These are phyloP conservation scores for Tenthredo notha DNA, from an alignment of 2,888 invertebrate genomes.

Conservation along the genomic window DNA sequence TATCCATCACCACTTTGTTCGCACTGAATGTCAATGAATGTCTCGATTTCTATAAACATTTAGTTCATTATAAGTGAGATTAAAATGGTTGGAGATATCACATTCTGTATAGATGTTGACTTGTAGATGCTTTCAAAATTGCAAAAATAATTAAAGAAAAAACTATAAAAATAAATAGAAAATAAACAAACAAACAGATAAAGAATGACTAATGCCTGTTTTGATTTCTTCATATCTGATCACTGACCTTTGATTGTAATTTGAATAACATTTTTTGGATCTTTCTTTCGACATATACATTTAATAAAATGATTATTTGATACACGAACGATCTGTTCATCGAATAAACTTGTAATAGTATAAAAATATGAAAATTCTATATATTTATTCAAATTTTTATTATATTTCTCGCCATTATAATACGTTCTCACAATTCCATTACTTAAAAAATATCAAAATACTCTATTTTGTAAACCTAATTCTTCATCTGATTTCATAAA, in stretches of 20 bases:
- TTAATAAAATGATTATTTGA: background rate
- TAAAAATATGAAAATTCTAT: background rate
- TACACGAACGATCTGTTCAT: too few species aligned
- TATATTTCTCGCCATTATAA: background rate
- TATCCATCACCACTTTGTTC: constrained; percentile 22
- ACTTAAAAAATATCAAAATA: constrained; percentile 40
- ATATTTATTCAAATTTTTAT: constrained; percentile 9
- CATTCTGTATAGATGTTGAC: constrained; percentile 40
- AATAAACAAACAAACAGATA: constrained; percentile 17
- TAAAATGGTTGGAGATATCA: constrained; percentile 43
- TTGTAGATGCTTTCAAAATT: constrained; percentile 44
- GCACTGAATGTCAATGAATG: constrained; percentile 2
- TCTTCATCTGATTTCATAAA: constrained; percentile 9
- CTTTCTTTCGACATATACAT: background rate
- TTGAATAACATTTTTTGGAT: background rate
- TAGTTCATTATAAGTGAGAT: constrained; percentile 19
- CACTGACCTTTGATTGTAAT: background rate
- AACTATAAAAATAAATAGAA: background rate
- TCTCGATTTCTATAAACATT: constrained; percentile 20
- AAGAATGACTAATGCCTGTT: background rate
- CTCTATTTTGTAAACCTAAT: background rate
- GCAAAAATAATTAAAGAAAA: background rate
- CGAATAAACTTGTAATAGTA: background rate
- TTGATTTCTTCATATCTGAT: background rate
- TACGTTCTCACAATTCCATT: background rate